These are phyloP conservation scores for Tringa solitaria DNA, from an alignment of 2,113 vertebrate genomes.

Conservation along the genomic window DNA sequence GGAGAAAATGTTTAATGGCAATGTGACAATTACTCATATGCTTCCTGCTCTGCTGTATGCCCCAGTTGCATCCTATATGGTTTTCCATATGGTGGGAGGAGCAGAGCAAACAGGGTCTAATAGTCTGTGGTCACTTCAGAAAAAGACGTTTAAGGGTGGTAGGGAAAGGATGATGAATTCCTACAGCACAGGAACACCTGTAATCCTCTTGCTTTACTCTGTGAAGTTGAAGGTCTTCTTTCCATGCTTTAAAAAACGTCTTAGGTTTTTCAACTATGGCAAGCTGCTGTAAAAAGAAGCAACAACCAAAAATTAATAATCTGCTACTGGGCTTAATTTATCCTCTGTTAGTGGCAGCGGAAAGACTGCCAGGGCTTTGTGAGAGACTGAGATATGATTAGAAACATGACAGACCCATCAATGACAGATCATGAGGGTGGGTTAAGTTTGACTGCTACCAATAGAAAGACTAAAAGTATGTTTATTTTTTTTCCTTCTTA, in stretches of 20 bases:
- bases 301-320: not conserved
- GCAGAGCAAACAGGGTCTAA: not conserved
- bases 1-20: slow-evolving; percentile 13
- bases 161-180: not conserved
- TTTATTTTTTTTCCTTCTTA: not conserved
- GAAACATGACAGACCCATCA: not conserved
- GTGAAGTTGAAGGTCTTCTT: not conserved
- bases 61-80: not conserved
- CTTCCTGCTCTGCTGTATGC: not conserved
- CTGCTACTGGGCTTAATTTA: not conserved
- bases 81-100: not conserved
- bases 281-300: not conserved
- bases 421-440: not conserved
- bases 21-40: not conserved
- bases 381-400: not conserved
- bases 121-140: not conserved
- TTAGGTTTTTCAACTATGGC: not conserved
- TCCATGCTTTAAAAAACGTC: not conserved
- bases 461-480: not conserved
- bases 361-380: not conserved
- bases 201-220: not conserved
- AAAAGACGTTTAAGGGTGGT: not conserved
- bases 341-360: not conserved
- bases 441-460: not conserved
- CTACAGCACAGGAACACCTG: not conserved